Conservation (phyloP, 2,888 invertebrate genomes). For the Pollenia amentaria region DNA sequence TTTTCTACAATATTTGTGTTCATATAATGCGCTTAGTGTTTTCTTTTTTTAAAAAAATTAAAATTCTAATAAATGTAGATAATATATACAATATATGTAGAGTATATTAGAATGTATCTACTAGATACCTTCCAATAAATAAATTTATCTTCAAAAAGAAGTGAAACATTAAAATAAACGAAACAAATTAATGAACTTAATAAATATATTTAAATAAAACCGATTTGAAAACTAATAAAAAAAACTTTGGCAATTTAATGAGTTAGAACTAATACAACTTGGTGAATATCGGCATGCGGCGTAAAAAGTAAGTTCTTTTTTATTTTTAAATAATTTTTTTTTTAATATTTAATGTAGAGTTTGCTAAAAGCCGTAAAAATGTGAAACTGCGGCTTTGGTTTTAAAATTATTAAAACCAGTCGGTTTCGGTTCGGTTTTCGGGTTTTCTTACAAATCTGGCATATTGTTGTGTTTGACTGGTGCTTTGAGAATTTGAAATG, state of each 20-base stretch:
- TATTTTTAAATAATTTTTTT: background rate
- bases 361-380: too few relatives aligned
- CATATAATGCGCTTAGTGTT: background rate
- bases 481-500: too few relatives aligned
- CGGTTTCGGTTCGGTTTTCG: too few relatives aligned
- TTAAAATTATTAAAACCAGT: too few relatives aligned
- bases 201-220: conserved; percentile 2
- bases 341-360: background rate
- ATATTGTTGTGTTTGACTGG: too few relatives aligned
- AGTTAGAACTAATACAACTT: conserved; percentile 10
- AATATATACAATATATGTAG: background rate
- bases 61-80: background rate
- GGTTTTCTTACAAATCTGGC: too few relatives aligned
- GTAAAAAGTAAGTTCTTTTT: conserved; percentile 79
- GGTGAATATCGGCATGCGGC: conserved; percentile 77
- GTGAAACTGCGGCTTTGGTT: too few relatives aligned
- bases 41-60: conserved; percentile 4
- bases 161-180: conserved; percentile 26
- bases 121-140: too few relatives aligned
- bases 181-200: conserved; percentile 31
- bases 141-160: background rate
- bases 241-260: conserved; percentile 26
- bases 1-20: background rate
- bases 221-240: conserved; percentile 18
- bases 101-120: too few relatives aligned